Base-by-base conservation (phyloP, 2,888 invertebrate species). In the Ellobium chinense region DNA sequence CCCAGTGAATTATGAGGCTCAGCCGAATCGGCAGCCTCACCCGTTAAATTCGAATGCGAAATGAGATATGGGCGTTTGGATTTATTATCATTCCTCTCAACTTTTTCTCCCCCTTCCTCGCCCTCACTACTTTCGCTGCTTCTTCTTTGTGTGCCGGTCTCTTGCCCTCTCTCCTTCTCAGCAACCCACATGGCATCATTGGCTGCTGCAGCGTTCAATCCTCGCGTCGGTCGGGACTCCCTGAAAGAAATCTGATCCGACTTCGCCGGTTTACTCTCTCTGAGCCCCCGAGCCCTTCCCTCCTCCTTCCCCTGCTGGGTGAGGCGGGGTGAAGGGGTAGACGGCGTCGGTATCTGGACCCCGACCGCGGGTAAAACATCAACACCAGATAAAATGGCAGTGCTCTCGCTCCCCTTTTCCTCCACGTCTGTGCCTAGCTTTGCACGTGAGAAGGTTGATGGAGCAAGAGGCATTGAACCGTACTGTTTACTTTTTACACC, bases 81-180 rank as follows among this genome's bases (percentile, higher is more conserved):
- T 37, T 2, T 2, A 31, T 31, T 18, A 7, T 46, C 46, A 18
- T 18, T 18, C 21, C 34, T 34, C 21, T 60, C 37, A 12, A 1
- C n/a, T 31, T 36, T n/a, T 36, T 27, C 24, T 1, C n/a, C 12
- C 2, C n/a, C 63, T 9, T 39, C 24, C 29, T 63, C 65, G 12
- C 34, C 54, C 1, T 56, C 9, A 31, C 27, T 46, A 24, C 56
- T 54, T 56, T 65, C 27, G 21, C 36, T 1, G 18, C 9, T 2
- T 12, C 58, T n/a, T 56, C 65, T 56, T 66, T 66, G 76, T 76
- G 24, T 36, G n/a, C 31, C 37, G 21, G n/a, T n/a, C 34, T 18
- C 12, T 46, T 3, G 29, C 3, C 34, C 27, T n/a, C n/a, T 36
- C 36, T 3, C 24, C 65, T n/a, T n/a, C n/a, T 54, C 34, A n/a